Evolutionary conservation across 2,888 invertebrate genomes (phyloP), one percentile per base, ranked within the genome.

Genomic region (Ceraclea dissimilis): DNA sequence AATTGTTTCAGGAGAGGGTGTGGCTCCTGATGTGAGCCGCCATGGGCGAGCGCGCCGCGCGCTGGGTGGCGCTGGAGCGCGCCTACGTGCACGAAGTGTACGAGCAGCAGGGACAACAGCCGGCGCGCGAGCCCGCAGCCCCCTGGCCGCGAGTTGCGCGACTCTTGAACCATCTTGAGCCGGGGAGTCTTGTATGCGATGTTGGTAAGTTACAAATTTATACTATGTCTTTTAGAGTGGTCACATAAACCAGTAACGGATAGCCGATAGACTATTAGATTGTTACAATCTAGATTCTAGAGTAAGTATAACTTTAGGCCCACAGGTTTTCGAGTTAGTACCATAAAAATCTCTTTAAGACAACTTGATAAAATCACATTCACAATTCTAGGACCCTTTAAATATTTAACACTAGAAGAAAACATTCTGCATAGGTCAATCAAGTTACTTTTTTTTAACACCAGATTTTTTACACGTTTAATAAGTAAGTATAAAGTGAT

Each of bases 31-130:
- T 22, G 50, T 33, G 39, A 18, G 54, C 33, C 34, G 54, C 31
- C 21, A 74, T 76, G 67, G 78, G 72, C 66, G 75, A 85, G 69
- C 75, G 82, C 66, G 79, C 83, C 69, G 84, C 85, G 63, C 81
- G 90, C 68, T 88, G 88, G 63, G 82, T 89, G 66, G 90, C 89
- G 65, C 75, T 90, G 69, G 86, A 92, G 76, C 84, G 89, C 72
- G 90, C 93, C 63, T 93, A 94, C 75, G 93, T 95, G 63, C 91
- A 95, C 75, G 90, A 96, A 75, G 95, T 96, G 63, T 97, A 97
- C 80, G 92, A 96, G 70, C 88, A 93, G 72, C 58, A 67, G 68
- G 44, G 77, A 73, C 54, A 78, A 74, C 51, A 74, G 74, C 63
- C 65, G 65, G 56, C 66, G 22, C 47, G 44, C 67, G 63, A 71